Percentiles rank a stretch among this genome's conserved stretches.
Evolutionary conservation across 2,113 vertebrate species (phyloP).

Genomic region (Anser cygnoides): DNA sequence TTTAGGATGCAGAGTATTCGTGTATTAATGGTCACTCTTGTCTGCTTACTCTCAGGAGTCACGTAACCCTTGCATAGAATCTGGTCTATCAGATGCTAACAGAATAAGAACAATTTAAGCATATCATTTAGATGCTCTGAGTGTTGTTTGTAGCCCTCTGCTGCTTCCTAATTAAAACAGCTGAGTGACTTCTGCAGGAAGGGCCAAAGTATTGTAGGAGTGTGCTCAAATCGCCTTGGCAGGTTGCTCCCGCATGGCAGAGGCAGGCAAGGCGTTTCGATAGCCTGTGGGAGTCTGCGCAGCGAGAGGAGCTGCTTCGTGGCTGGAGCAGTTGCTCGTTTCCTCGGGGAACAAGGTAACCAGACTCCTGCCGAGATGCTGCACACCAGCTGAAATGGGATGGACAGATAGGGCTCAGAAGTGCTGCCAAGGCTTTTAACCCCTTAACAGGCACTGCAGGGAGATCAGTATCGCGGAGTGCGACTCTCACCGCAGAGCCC

Average conservation of each 20-base stretch:
- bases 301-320: background rate
- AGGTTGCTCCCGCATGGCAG: background rate
- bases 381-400: background rate
- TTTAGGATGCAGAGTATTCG: background rate
- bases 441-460: background rate
- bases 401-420: background rate
- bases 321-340: background rate
- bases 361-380: background rate
- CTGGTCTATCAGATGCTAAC: background rate
- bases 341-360: background rate
- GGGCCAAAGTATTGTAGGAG: background rate
- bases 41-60: background rate
- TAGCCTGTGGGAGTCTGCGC: background rate
- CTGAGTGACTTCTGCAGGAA: background rate
- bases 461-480: rapidly evolving
- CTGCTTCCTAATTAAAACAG: background rate
- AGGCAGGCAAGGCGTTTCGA: background rate
- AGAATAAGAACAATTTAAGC: background rate
- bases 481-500: background rate
- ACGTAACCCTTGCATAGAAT: background rate
- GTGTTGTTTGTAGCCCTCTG: background rate
- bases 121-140: background rate
- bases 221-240: background rate
- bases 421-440: background rate
- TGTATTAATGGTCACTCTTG: background rate